Conservation (phyloP, 2,113 vertebrate genomes). For the Speoplatyrhinus poulsoni region DNA sequence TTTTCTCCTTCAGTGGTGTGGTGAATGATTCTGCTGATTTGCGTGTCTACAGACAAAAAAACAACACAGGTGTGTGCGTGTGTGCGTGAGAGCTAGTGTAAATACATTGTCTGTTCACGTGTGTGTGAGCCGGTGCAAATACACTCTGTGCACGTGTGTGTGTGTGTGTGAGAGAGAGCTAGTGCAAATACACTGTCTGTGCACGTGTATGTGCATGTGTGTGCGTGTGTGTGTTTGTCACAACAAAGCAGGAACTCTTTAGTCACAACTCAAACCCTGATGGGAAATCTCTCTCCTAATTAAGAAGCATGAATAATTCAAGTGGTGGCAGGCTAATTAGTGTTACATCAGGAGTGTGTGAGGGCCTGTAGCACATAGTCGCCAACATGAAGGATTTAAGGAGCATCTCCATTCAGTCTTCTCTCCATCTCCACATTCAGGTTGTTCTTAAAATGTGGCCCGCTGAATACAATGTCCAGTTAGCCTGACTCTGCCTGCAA, state of each 20-base stretch:
- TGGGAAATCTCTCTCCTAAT: constrained; percentile 77
- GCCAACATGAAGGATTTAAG: background rate
- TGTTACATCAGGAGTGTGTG: constrained; percentile 73
- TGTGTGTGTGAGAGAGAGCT: background rate
- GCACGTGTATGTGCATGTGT: background rate
- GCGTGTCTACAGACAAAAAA: too few relatives aligned
- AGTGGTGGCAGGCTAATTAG: constrained; percentile 71
- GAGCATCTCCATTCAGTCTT: constrained; percentile 50
- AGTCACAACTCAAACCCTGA: constrained; percentile 68
- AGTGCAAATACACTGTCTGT: background rate
- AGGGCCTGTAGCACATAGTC: constrained; percentile 51
- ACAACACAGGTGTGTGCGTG: background rate
- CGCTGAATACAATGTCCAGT: constrained; percentile 5
- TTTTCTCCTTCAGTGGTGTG: too few relatives aligned
- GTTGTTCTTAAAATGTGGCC: constrained; percentile 38
- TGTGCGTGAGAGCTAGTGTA: background rate
- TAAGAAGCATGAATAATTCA: constrained; percentile 83
- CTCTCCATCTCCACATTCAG: constrained; percentile 41
- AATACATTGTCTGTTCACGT: background rate
- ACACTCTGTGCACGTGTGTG: background rate
- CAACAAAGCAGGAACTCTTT: constrained; percentile 53
- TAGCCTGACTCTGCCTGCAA: too few relatives aligned
- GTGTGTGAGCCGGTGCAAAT: constrained; percentile 1
- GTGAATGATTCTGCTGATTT: too few relatives aligned
- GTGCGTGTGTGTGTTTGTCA: background rate